Conservation (phyloP, 2,797 vertebrate genomes). For the Nannoperca australis region DNA sequence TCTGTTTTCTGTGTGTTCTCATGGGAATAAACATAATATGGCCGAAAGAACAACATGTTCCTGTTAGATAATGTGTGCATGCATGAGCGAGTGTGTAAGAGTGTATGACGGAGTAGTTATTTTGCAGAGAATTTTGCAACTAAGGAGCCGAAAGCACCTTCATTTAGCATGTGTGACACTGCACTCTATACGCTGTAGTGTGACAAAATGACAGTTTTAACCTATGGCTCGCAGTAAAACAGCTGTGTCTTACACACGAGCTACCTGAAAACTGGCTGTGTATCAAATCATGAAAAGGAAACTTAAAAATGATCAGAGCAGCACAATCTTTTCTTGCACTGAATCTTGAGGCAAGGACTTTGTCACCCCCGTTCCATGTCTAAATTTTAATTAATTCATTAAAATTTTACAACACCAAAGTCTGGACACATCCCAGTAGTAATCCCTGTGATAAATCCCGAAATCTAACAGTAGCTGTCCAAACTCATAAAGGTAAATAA, state of each 20-base stretch:
- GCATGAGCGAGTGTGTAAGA: slow-evolving; percentile 39
- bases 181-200: slow-evolving; percentile 22
- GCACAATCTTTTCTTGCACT: slow-evolving; percentile 49
- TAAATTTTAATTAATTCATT: slow-evolving; percentile 34
- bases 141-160: slow-evolving; percentile 24
- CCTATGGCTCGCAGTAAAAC: slow-evolving; percentile 27
- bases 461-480: slow-evolving; percentile 7
- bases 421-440: not conserved
- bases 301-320: slow-evolving; percentile 44
- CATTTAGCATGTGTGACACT: slow-evolving; percentile 2
- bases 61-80: slow-evolving; percentile 60
- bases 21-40: slow-evolving; percentile 85
- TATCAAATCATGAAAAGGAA: slow-evolving; percentile 46
- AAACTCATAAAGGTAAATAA: slow-evolving; percentile 6
- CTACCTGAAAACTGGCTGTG: slow-evolving; percentile 56
- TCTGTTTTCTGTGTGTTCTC: slow-evolving; percentile 82
- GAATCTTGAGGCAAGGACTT: slow-evolving; percentile 36
- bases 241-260: slow-evolving; percentile 24
- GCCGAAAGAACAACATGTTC: slow-evolving; percentile 74
- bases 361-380: not conserved
- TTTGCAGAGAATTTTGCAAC: slow-evolving; percentile 18
- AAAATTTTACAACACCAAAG: slow-evolving; percentile 12
- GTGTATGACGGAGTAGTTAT: slow-evolving; percentile 16
- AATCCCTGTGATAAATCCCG: not conserved
- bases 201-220: slow-evolving; percentile 33